phyloP scores from a whole-genome alignment of 2,888 invertebrate species.

The Patella caerulea region DNA sequence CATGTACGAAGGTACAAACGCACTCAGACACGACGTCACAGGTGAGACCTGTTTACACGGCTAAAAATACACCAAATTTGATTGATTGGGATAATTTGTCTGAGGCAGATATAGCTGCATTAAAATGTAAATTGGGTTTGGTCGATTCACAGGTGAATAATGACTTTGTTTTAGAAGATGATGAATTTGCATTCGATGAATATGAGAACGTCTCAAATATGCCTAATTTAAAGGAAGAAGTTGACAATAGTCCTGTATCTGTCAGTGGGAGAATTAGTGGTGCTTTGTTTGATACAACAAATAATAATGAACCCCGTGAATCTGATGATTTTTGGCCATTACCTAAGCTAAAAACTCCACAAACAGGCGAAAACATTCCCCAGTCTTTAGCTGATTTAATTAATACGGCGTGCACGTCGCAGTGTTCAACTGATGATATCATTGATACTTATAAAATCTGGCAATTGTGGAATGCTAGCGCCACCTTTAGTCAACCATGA shows the following conservation, averaged over 20 bases:
- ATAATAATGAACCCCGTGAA: neutral
- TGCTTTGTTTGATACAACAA: neutral
- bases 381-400: neutral
- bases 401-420: neutral
- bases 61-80: neutral
- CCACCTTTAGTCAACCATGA: neutral
- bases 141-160: neutral
- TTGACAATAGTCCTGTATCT: neutral
- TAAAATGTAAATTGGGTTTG: neutral
- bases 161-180: neutral
- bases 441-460: neutral
- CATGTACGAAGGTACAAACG: too few species aligned
- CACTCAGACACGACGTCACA: too few species aligned
- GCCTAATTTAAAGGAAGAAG: neutral
- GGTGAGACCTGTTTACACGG: too few species aligned
- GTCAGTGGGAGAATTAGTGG: neutral
- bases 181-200: neutral
- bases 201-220: neutral
- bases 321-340: neutral
- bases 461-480: neutral
- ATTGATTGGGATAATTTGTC: slow-evolving; percentile 1
- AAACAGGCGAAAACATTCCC: neutral
- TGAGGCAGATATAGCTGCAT: neutral
- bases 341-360: neutral
- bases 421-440: neutral